Conservation (phyloP, 2,797 vertebrate species). For the Hippopotamyrus pictus region DNA sequence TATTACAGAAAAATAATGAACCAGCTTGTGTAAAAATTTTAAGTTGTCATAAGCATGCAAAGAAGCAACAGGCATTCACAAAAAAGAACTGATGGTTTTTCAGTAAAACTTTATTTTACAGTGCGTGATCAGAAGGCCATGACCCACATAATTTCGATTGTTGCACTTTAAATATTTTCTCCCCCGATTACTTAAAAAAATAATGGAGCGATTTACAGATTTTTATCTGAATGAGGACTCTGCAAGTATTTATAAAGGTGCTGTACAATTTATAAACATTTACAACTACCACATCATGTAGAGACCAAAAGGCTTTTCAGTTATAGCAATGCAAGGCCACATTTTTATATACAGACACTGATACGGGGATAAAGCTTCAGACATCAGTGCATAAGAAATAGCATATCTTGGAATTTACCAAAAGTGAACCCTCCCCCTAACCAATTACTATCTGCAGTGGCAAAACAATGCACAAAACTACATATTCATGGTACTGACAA, state of each 20-base stretch:
- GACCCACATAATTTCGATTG: constrained; percentile 56
- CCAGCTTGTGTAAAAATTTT: not conserved
- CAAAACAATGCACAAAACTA: not conserved
- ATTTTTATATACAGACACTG: constrained; percentile 57
- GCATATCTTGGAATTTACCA: constrained; percentile 32
- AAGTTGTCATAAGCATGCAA: not conserved
- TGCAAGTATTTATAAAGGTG: constrained; percentile 90
- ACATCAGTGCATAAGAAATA: constrained; percentile 40
- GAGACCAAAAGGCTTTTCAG: constrained; percentile 57
- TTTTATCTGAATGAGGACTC: constrained; percentile 71
- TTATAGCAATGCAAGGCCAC: constrained; percentile 87
- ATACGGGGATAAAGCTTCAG: constrained; percentile 52
- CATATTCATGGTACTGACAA: not conserved
- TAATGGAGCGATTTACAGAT: constrained; percentile 97
- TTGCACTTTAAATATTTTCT: constrained; percentile 56
- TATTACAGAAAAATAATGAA: not conserved
- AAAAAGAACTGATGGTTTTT: constrained; percentile 31
- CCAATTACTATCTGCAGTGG: not conserved
- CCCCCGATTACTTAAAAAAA: constrained; percentile 95
- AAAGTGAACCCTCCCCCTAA: not conserved
- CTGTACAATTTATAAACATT: constrained; percentile 99
- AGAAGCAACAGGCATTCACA: not conserved
- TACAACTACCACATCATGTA: constrained; percentile 82
- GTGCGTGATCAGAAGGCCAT: constrained; percentile 73
- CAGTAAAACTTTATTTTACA: constrained; percentile 69